Evolutionary conservation across 2,113 vertebrate genomes (phyloP).

Genomic region (Phylloscopus trochilus): DNA sequence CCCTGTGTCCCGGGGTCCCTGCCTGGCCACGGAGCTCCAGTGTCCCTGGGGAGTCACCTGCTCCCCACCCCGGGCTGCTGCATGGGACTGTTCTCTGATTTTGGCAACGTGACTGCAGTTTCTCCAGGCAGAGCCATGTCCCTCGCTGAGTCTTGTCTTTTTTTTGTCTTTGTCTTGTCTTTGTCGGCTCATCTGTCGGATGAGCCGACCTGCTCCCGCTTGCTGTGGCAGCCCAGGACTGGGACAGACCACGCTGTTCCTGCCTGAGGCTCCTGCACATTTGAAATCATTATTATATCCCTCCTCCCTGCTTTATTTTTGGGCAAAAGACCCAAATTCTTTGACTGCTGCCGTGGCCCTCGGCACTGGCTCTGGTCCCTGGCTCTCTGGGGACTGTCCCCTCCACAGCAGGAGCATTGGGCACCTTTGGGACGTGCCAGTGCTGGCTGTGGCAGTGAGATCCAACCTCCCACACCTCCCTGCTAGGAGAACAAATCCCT

Average conservation of each 20-base stretch:
- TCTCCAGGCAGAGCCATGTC: neutral
- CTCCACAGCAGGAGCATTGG: accelerated
- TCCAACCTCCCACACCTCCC: neutral
- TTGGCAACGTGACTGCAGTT: accelerated
- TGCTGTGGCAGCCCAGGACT: neutral
- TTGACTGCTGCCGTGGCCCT: neutral
- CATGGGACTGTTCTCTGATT: neutral
- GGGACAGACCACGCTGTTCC: neutral
- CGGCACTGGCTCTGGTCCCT: neutral
- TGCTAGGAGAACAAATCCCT: neutral
- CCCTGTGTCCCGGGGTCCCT: neutral
- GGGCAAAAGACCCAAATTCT: neutral
- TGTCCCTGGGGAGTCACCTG: neutral
- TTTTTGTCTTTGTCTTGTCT: too few species aligned
- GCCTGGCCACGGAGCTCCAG: accelerated
- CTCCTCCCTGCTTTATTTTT: neutral
- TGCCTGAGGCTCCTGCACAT: neutral
- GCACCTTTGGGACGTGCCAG: neutral
- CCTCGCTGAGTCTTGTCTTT: neutral
- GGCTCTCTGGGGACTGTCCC: neutral
- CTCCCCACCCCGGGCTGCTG: neutral
- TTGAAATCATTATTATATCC: neutral
- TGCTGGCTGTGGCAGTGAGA: neutral
- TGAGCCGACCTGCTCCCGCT: accelerated
- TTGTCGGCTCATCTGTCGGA: too few species aligned